Base-by-base conservation (phyloP, 1,140 invertebrate species). In the Microplitis demolitor region DNA sequence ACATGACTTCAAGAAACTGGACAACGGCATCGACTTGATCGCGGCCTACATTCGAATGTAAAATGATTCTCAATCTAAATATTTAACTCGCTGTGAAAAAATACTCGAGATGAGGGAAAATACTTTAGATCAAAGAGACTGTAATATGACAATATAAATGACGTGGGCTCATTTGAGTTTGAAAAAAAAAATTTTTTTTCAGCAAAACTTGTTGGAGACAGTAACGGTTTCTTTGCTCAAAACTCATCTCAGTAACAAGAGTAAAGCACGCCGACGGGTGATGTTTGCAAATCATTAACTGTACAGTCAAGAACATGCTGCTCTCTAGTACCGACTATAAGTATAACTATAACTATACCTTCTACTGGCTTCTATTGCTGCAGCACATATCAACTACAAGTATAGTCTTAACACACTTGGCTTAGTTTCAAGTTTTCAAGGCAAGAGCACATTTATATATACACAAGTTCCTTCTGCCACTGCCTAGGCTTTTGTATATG, bases 21-120 rank as follows among this genome's bases (percentile, higher is more conserved):
- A 81, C 80, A 72, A 86, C 79, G 87, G 87, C 4, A 84, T 85
- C 39, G 88, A 90, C 80, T 85, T 87, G 76, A 88, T 90, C 66
- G 83, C 87, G 37, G 82, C 87, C 35, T 91, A 90, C 78, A 79
- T 67, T 35, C 87, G 78, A 77, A 72, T 16, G 8, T 31, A 61
- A 60, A 24, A 31, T 61, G 6, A 31, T 3, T 24, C 24, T 24
- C 24, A 24, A 24, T 2, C 24, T 61, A 31, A 61, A 61, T 8
- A 8, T 31, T 31, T 9, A 4, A 9, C 6, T 8, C 31, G 11
- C 4, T 24, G 31, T 4, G 11, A 61, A 61, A 13, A 34, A n/a
- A 33, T 34, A 13, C 24, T 24, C 2, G 24, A 24, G 24, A 24
- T 24, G 24, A 24, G 24, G 24, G 24, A 24, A 24, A 24, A 24